Evolutionary conservation across 1,140 invertebrate genomes (phyloP), one percentile per base, ranked within the genome.

Genomic region (fruit fly (Drosophila melanogaster)): DNA sequence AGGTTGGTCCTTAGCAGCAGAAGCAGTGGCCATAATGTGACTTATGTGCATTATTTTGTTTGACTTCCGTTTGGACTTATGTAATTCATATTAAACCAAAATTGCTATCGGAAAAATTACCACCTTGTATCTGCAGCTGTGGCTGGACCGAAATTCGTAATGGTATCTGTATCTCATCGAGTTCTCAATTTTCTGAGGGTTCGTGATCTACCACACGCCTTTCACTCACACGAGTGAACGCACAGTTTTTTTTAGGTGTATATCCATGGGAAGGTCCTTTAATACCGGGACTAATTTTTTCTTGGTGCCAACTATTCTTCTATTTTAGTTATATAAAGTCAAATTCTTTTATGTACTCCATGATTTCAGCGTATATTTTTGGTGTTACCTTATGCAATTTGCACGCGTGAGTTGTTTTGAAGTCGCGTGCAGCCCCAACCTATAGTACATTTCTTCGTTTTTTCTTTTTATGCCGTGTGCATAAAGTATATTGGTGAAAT

Each of bases 401-500:
- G 22, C 6, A 41, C 51, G 38, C 55, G 46, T 57, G 58, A 38
- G 22, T 70, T 22, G 35, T 24, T 56, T 8, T 37, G 50, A 51
- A 49, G 78, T 86, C 70, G 81, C 83, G 83, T 87, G 79, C 81
- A 81, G n/a, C 14, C 22, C 38, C 38, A 58, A 81, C 8, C 41
- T 54, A 49, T 56, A 79, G 40, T 49, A 60, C 37, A 40, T 47
- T 33, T 24, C 35, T 33, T 43, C 17, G 47, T 33, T 75, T 50
- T 62, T 73, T 67, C 69, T 44, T 12, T 30, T 22, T 66, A 17
- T 46, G 40, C 19, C 35, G 57, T 61, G 41, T 78, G 61, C 62
- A n/a, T n/a, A n/a, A n/a, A 56, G 59, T 77, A 58, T 60, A 59
- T 83, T 61, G 79, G 84, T 87, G 84, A 89, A 87, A 84, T 87